Evolutionary conservation across 35 echinoderm and acorn worm genomes (phyloP).

Genomic region (Apostichopus japonicus): DNA sequence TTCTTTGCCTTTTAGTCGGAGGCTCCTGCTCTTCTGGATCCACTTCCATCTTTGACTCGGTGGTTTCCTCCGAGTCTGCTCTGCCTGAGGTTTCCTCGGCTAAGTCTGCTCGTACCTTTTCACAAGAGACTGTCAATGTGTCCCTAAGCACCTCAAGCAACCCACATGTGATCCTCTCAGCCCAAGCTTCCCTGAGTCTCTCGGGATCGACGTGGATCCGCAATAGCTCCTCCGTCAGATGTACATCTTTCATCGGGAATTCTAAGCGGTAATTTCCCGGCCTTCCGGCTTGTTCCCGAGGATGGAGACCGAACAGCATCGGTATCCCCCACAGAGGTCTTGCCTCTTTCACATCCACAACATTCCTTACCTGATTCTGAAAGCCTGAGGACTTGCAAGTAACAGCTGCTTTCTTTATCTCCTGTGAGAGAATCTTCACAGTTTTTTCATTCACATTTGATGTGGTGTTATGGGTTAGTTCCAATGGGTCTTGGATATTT

Average conservation of each 20-base stretch:
- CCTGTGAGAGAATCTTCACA: conserved; percentile 34
- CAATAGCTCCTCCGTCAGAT: conserved; percentile 55
- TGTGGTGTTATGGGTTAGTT: conserved; percentile 87
- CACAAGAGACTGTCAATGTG: conserved; percentile 49
- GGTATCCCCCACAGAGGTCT: conserved; percentile 9
- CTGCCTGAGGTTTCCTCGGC: not conserved
- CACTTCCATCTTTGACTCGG: conserved; percentile 9
- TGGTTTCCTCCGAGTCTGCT: not conserved
- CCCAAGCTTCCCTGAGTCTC: conserved; percentile 59
- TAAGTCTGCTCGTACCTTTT: not conserved
- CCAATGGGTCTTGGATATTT: conserved; percentile 94
- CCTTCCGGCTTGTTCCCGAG: not conserved
- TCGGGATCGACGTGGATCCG: not conserved
- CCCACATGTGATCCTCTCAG: conserved; percentile 26
- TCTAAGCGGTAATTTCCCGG: conserved; percentile 10
- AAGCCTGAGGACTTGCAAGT: conserved; percentile 53
- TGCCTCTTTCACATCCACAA: not conserved
- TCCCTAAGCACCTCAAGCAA: conserved; percentile 50
- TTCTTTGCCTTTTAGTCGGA: not conserved
- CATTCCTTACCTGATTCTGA: conserved; percentile 5
- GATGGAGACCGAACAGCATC: conserved; percentile 24
- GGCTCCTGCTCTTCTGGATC: not conserved
- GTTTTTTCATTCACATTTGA: conserved; percentile 92
- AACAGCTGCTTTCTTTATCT: conserved; percentile 53
- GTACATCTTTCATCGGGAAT: conserved; percentile 42